Conservation (phyloP, 2,797 vertebrate genomes). For the Pseudochromis fuscus region DNA sequence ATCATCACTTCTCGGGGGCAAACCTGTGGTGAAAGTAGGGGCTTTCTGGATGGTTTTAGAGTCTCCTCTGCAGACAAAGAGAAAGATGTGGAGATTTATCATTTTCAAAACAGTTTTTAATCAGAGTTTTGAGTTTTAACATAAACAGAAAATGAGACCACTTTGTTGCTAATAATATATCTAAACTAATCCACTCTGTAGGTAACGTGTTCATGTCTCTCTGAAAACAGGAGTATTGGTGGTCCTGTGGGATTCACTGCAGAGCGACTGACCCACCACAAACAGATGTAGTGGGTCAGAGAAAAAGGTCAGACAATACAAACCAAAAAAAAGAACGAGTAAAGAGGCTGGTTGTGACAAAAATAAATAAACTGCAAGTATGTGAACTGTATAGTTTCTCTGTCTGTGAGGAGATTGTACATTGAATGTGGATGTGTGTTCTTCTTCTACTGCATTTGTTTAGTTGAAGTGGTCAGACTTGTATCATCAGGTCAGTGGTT, state of each 20-base stretch:
- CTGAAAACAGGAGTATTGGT: slow-evolving; percentile 5
- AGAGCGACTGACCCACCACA: slow-evolving; percentile 32
- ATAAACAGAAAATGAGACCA: neutral
- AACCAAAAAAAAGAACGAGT: slow-evolving; percentile 2
- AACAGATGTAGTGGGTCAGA: slow-evolving; percentile 14
- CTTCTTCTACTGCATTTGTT: too few species aligned
- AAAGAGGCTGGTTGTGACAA: slow-evolving; percentile 5
- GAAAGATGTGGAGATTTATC: too few species aligned
- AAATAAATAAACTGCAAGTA: slow-evolving; percentile 5
- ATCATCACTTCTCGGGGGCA: slow-evolving; percentile 40
- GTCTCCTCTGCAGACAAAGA: slow-evolving; percentile 10
- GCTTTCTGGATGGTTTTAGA: too few species aligned
- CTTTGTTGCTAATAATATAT: neutral
- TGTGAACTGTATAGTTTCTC: neutral
- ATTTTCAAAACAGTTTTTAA: too few species aligned
- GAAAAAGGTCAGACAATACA: slow-evolving; percentile 8
- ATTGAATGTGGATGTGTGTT: neutral
- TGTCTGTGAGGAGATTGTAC: neutral
- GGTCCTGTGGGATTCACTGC: slow-evolving; percentile 23
- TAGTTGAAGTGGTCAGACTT: neutral
- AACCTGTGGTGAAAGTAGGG: slow-evolving; percentile 35
- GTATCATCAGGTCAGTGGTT: neutral
- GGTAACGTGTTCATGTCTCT: slow-evolving; percentile 1
- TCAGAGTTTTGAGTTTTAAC: neutral
- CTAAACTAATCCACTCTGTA: too few species aligned